Evolutionary conservation across 2,888 invertebrate species (phyloP).

Genomic region (Cinara cedri): DNA sequence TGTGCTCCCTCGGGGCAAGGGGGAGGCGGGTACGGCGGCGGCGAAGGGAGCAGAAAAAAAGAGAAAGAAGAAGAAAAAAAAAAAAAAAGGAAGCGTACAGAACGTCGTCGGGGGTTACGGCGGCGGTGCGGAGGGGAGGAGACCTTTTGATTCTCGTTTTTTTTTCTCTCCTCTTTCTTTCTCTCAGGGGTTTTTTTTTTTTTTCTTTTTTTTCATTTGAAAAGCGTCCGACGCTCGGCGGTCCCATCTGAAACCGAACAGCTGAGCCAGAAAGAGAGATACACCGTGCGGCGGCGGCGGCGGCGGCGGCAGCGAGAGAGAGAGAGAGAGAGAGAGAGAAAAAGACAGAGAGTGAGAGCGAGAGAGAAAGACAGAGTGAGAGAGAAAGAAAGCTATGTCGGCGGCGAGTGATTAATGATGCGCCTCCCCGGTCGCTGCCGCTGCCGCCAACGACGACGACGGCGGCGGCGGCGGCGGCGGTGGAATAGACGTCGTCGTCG

Average conservation of each 20-base stretch:
- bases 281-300: constrained; percentile 7
- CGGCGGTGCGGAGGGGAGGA: constrained; percentile 47
- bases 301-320: not conserved
- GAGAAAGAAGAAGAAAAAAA: not conserved
- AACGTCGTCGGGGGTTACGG: constrained; percentile 58
- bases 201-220: constrained; percentile 15
- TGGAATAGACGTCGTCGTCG: constrained; percentile 17
- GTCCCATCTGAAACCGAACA: constrained; percentile 55
- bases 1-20: not conserved
- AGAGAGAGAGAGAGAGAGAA: no score
- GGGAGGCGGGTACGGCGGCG: not conserved
- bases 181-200: not conserved
- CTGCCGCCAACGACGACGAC: not conserved
- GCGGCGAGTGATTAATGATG: constrained; percentile 55
- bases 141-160: constrained; percentile 55
- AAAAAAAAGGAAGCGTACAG: constrained; percentile 57
- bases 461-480: constrained; percentile 40
- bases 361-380: not conserved
- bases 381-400: not conserved
- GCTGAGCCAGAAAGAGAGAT: constrained; percentile 55
- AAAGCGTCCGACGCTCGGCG: constrained; percentile 54
- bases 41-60: constrained; percentile 1
- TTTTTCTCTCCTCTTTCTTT: not conserved
- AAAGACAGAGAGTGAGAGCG: no score
- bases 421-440: constrained; percentile 9